Evolutionary conservation across 2,888 invertebrate species (phyloP), one percentile per base, ranked within the genome.

Genomic region (Drosophila sordidapex): DNA sequence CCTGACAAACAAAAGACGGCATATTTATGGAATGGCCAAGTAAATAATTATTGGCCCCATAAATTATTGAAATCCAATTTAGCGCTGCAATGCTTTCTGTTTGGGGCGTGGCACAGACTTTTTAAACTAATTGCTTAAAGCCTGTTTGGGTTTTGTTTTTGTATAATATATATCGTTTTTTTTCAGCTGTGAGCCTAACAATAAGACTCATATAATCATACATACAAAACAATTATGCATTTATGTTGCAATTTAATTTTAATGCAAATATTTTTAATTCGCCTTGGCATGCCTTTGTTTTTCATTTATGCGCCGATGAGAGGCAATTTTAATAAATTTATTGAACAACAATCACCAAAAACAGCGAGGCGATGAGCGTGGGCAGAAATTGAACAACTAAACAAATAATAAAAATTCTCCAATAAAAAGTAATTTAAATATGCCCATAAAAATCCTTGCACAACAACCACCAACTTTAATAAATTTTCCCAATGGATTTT

Each of bases 391-490:
- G 49, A 65, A 51, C 21, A 49, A 63, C 67, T 53, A 48, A 56
- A 59, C 58, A 18, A 33, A 64, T 49, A 49, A 62, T 25, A 65
- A 46, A 65, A 69, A 31, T 49, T 18, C 33, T 59, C 65, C 67
- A 69, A 56, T 66, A 71, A 65, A 49, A 65, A 70, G 25, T 38
- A 57, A 66, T 59, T 74, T 59, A 82, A 73, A 68, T 62, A 67
- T 73, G 81, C 78, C 76, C 71, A 73, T 61, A 74, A 79, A 89
- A 89, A 88, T 87, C 89, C 84, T 89, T 89, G 90, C 90, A 89
- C 89, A 78, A 73, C 84, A 87, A 85, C 84, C 75, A 74, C 56
- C 65, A 61, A 64, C 36, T 68, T 67, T 54, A 62, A 77, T 70
- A 67, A 74, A 67, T 67, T 78, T 64, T 62, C 46, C 72, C 69